Evolutionary conservation across 2,797 vertebrate genomes (phyloP), one percentile per base, ranked within the genome.

Genomic region (Semaprochilodus insignis): DNA sequence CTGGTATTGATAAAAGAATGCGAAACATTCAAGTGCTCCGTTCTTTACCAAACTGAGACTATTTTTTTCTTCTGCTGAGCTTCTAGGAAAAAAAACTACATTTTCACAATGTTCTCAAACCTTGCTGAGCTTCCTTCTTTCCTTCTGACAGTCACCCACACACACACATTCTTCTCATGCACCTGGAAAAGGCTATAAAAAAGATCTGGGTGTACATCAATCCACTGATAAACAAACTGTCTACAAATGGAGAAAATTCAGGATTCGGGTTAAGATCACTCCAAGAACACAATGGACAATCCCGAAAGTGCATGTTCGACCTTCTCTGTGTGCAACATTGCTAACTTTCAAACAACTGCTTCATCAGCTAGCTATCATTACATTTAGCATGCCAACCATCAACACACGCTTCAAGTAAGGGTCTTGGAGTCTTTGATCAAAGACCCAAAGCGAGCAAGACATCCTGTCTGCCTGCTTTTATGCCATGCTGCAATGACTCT

Each of bases 401-500:
- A 48, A 52, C 62, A 74, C 23, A 55, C 23, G 23, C 71, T 48
- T 63, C 44, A 54, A 40, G 5, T 27, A 69, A 83, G 21, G 15
- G 60, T 59, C 40, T 21, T 60, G 4, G 40, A 79, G 77, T 7
- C 67, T 71, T 76, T 71, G 27, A n/a, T 57, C 27, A 40, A 54
- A 55, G 57, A 78, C 55, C 40, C 69, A 63, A 44, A 63, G 15
- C 10, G 59, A 66, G 57, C 72, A 36, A 72, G 55, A 27, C 75
- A 44, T 52, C 36, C 62, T 66, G 70, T 13, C 72, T 5, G 59
- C 89, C 88, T 88, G 85, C 31, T 23, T 59, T 75, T 84, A 17
- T 85, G 77, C 80, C 54, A 85, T 81, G 88, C 88, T 89, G 88
- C 86, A 81, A 76, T 87, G 88, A 88, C 87, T 86, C 21, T 36